Conservation (phyloP, 2,888 invertebrate genomes). For the Achlya flavicornis region DNA sequence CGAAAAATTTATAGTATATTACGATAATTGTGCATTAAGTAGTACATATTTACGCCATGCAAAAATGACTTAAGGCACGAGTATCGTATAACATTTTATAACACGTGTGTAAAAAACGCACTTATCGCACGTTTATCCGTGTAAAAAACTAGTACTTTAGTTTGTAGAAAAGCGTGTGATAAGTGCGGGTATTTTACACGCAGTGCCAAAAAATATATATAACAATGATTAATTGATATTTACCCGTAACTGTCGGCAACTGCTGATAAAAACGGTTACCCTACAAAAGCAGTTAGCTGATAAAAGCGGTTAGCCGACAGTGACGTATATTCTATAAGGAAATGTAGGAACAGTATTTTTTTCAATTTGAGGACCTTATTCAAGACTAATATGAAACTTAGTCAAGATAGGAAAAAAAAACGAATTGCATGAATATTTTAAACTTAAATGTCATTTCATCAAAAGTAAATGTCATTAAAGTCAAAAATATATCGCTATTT, state of each 20-base stretch:
- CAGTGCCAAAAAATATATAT: not conserved
- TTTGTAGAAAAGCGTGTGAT: too few species aligned
- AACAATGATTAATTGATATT: not conserved
- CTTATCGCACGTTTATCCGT: too few species aligned
- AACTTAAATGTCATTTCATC: not conserved
- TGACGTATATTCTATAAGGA: not conserved
- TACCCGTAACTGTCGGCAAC: not conserved
- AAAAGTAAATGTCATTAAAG: not conserved
- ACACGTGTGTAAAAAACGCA: too few species aligned
- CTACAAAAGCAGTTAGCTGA: not conserved
- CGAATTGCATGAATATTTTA: not conserved
- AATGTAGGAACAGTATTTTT: not conserved
- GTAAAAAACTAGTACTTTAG: too few species aligned
- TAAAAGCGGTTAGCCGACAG: not conserved
- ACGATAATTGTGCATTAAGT: too few species aligned
- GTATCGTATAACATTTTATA: too few species aligned
- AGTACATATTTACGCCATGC: too few species aligned
- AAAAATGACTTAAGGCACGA: too few species aligned
- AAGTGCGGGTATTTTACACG: too few species aligned
- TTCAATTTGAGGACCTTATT: conserved; percentile 9
- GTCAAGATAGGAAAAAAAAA: conserved; percentile 19
- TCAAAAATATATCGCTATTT: not conserved
- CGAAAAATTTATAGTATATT: too few species aligned
- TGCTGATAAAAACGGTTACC: not conserved
- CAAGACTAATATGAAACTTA: conserved; percentile 23